A percentile compares a stretch with the other conserved stretches of the same genome.
phyloP scores from a whole-genome alignment of 2,113 vertebrate species.

The Ciconia boyciana region DNA sequence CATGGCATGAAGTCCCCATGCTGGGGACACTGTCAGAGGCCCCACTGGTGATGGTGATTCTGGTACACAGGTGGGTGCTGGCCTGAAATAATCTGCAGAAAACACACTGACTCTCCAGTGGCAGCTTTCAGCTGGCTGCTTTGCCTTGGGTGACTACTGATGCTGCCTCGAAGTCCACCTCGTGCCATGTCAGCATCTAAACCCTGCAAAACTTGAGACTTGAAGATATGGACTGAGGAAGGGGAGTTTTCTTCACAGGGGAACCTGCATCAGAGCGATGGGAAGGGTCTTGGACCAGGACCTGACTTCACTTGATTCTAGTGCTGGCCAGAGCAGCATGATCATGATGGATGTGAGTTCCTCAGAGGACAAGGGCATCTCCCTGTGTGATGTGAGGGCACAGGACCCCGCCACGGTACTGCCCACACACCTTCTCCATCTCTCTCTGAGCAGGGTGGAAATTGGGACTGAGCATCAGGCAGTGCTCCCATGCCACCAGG shows the following conservation, averaged over 20 bases:
- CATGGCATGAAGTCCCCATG: neutral
- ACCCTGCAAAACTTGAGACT: neutral
- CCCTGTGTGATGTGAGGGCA: neutral
- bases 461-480: conserved; percentile 77
- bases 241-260: neutral
- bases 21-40: neutral
- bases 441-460: conserved; percentile 76
- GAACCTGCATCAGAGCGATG: accelerated
- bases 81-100: neutral
- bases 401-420: accelerated
- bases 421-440: conserved; percentile 69
- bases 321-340: neutral
- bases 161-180: neutral
- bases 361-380: neutral
- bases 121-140: neutral
- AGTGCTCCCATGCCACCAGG: conserved; percentile 77
- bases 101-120: neutral
- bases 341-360: accelerated
- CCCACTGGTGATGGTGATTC: neutral
- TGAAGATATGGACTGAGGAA: neutral
- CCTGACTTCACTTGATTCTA: accelerated
- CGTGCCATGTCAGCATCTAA: neutral
- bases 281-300: neutral
- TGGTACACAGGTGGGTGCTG: neutral
- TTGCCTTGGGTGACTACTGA: neutral